Evolutionary conservation across 23 tunicate species (phyloP).

Genomic region (Halocynthia aurantium): DNA sequence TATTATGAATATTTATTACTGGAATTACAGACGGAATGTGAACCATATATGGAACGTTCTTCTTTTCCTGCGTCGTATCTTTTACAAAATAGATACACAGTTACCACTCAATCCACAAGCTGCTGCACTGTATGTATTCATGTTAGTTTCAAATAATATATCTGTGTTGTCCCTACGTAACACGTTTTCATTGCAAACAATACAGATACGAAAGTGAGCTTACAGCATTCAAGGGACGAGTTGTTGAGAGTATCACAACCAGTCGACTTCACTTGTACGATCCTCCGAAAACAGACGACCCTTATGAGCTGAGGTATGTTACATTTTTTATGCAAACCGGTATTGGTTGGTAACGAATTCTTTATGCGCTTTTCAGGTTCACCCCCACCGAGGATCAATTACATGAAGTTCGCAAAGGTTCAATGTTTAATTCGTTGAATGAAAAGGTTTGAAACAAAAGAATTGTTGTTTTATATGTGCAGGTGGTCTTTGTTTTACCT

Average conservation of each 20-base stretch:
- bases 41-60: slow-evolving; percentile 85
- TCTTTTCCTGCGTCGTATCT: slow-evolving; percentile 64
- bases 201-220: slow-evolving; percentile 52
- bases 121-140: slow-evolving; percentile 51
- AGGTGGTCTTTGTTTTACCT: too few species aligned
- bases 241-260: slow-evolving; percentile 56
- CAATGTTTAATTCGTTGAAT: slow-evolving; percentile 15
- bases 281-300: slow-evolving; percentile 90
- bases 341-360: neutral
- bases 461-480: too few species aligned
- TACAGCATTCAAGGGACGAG: slow-evolving; percentile 39
- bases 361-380: slow-evolving; percentile 10
- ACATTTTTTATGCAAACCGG: neutral
- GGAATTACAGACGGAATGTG: slow-evolving; percentile 45
- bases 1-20: too few species aligned
- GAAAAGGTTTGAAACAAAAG: slow-evolving; percentile 22
- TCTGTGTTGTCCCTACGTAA: neutral
- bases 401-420: slow-evolving; percentile 9
- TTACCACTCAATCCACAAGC: slow-evolving; percentile 70
- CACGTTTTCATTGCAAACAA: too few species aligned
- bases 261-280: slow-evolving; percentile 66
- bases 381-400: slow-evolving; percentile 14
- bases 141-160: neutral
- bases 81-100: slow-evolving; percentile 79
- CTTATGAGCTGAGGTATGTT: slow-evolving; percentile 63